Evolutionary conservation across 2,888 invertebrate genomes (phyloP), one percentile per base, ranked within the genome.

Genomic region (Phlogophora meticulosa): DNA sequence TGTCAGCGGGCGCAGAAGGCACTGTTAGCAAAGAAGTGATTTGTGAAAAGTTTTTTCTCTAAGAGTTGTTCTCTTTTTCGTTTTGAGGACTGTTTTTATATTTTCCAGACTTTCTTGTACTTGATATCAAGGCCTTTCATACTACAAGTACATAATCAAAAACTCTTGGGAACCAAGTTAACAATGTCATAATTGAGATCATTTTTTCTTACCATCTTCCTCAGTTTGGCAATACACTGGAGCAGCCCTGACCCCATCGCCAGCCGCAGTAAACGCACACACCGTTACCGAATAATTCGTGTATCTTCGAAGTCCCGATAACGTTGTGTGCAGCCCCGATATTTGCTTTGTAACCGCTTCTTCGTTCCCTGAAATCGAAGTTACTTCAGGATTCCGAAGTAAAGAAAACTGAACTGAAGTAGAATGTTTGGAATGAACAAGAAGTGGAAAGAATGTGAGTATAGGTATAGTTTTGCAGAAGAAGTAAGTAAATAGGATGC

Each of bases 251-350:
- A 98, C 97, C 9, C 99, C 99, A 89, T 99, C 99, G 0, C 99
- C 99, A 51, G 98, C 97, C 42, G 97, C 96, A 0, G 99, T 99
- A 92, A 97, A 98, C 10, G 98, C 98, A 87, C 98, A 96, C 40
- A 98, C 98, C 79, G 98, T 98, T 59, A 99, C 97, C 40, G 98
- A 98, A 91, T 99, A 99, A 95, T 99, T 99, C 36, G 98, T 98
- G 92, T 97, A 98, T 84, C 98, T 97, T 85, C 97, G 96, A 63
- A 99, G 94, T 52, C 97, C 97, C 65, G 97, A 97, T 72, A 98
- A 95, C 2, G 97, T 97, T 38, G 97, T 97, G 72, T 97, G 96
- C 42, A 97, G 88, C 2, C 97, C 96, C 4, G 96, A 96, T 80
- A 97, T 97, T 81, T 97, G 97, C 90, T 98, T 98, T n/a, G 97